Conservation (phyloP, 2,113 vertebrate genomes). For the Sisor rabdophorus region DNA sequence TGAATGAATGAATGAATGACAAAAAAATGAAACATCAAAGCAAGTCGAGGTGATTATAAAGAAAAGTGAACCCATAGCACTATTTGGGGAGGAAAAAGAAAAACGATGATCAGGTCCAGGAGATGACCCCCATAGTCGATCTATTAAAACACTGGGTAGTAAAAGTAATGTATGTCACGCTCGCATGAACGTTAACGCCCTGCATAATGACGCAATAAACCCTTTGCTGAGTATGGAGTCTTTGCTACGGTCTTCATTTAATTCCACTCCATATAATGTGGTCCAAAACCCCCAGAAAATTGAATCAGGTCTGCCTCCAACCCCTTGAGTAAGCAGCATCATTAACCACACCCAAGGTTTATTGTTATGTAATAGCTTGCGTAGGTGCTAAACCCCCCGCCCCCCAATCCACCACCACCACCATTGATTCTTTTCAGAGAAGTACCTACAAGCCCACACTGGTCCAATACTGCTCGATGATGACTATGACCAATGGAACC, state of each 20-base stretch:
- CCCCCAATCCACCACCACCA: neutral
- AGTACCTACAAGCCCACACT: neutral
- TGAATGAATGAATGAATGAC: too few species aligned
- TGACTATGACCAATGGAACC: conserved; percentile 29
- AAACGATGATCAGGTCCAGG: neutral
- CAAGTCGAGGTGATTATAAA: too few species aligned
- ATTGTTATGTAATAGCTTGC: conserved; percentile 16
- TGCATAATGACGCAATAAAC: neutral
- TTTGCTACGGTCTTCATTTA: neutral
- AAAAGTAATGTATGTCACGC: neutral
- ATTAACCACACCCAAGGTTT: neutral
- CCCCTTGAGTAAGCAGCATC: neutral
- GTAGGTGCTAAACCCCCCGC: neutral
- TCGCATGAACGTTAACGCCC: neutral
- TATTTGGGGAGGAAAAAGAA: neutral
- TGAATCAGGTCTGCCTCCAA: neutral
- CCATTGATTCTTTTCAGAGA: neutral
- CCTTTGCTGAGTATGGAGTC: too few species aligned
- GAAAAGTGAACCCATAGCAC: neutral
- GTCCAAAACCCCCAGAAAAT: neutral
- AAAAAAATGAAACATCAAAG: too few species aligned
- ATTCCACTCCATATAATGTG: neutral
- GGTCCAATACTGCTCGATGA: conserved; percentile 30
- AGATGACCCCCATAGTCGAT: neutral
- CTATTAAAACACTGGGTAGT: neutral